These are phyloP conservation scores for Aythya fuligula DNA, from an alignment of 2,797 vertebrate genomes.

Conservation along the genomic window DNA sequence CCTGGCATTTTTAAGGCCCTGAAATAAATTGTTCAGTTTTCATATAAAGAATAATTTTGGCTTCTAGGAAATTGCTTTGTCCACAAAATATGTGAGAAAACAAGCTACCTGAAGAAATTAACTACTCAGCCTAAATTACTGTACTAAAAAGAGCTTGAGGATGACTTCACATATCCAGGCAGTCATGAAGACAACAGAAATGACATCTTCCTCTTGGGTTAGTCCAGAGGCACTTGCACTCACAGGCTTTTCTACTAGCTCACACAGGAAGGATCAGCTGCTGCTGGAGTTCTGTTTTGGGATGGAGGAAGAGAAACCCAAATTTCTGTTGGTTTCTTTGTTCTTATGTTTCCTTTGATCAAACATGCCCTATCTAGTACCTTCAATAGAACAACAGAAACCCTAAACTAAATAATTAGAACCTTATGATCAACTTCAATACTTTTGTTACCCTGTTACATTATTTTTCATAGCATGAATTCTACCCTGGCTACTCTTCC, in stretches of 20 bases:
- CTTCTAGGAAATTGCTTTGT: background rate
- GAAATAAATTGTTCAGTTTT: background rate
- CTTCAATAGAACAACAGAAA: background rate
- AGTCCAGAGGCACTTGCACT: fast-evolving
- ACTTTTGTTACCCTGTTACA: background rate
- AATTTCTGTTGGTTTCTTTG: background rate
- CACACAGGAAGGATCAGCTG: background rate
- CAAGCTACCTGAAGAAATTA: background rate
- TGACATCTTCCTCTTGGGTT: background rate
- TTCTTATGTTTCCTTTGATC: background rate
- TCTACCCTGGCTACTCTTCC: background rate
- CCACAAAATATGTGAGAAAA: background rate
- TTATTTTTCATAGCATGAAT: background rate
- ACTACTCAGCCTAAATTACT: background rate
- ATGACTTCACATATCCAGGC: background rate
- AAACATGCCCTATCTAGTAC: background rate
- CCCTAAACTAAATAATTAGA: background rate
- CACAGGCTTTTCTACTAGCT: background rate
- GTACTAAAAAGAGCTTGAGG: background rate
- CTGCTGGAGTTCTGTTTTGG: background rate
- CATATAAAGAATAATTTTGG: background rate
- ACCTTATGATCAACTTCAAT: background rate
- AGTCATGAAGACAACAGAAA: background rate
- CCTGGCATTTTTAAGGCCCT: background rate
- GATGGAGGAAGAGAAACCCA: background rate